phyloP scores from a whole-genome alignment of 2,888 invertebrate genomes.

The Caenorhabditis sp. region DNA sequence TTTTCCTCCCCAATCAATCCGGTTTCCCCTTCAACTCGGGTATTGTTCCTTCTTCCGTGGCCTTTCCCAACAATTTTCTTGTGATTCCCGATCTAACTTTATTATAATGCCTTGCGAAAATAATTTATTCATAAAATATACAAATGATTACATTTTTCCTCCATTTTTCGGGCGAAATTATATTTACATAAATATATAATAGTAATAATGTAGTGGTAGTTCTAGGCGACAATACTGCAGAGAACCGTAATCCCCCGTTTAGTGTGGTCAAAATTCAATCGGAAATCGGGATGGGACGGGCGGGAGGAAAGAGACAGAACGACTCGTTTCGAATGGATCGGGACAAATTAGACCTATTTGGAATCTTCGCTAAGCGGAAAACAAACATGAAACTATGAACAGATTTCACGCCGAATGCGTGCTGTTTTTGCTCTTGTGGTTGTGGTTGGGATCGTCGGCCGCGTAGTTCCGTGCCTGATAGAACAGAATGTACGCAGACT shows the following conservation, averaged over 20 bases:
- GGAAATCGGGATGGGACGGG: too few relatives aligned
- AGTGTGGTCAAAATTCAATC: slow-evolving; percentile 1
- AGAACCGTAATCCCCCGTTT: slow-evolving; percentile 18
- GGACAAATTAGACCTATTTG: slow-evolving; percentile 14
- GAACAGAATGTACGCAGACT: slow-evolving; percentile 99
- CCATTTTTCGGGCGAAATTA: background rate
- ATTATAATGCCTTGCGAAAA: slow-evolving; percentile 1
- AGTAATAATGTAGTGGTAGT: background rate
- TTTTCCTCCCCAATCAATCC: background rate
- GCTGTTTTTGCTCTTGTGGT: slow-evolving; percentile 17
- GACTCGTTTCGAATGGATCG: slow-evolving; percentile 23
- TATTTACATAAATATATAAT: slow-evolving; percentile 28
- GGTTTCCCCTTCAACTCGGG: slow-evolving; percentile 8
- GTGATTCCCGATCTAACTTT: slow-evolving; percentile 10
- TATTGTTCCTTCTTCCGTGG: slow-evolving; percentile 3
- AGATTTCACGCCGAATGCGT: slow-evolving; percentile 6
- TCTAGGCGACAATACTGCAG: slow-evolving; percentile 2
- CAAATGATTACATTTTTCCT: slow-evolving; percentile 31
- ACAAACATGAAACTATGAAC: too few relatives aligned
- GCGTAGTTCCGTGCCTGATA: slow-evolving; percentile 85
- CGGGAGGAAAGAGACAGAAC: too few relatives aligned
- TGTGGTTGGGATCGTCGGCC: slow-evolving; percentile 30
- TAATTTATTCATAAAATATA: slow-evolving; percentile 48
- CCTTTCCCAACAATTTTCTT: slow-evolving; percentile 7
- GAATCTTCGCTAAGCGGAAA: slow-evolving; percentile 13